A percentile compares a stretch with the other conserved stretches of the same genome.
Conservation (phyloP, 2,888 invertebrate genomes). For the Serripes groenlandicus region DNA sequence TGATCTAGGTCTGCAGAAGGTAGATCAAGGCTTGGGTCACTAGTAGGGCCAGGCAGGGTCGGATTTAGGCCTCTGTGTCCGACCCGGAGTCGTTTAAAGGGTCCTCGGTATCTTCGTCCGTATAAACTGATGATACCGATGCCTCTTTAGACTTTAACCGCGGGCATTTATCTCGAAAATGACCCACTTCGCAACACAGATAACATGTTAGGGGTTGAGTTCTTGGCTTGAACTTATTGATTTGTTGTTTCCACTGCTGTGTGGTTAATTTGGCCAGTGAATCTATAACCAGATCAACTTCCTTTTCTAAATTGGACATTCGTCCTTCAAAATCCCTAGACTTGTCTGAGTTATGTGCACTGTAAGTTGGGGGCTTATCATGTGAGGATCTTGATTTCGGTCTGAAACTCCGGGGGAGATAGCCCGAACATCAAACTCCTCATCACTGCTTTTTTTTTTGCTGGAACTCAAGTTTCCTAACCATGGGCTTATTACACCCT, state of each 20-base stretch:
- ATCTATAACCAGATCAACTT: neutral
- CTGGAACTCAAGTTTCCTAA: no score
- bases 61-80: neutral
- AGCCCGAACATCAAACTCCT: no score
- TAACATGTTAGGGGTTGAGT: neutral
- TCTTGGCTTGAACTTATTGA: neutral
- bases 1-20: neutral
- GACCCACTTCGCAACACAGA: neutral
- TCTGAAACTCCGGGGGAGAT: neutral
- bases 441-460: no score
- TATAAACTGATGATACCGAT: neutral
- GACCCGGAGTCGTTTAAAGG: conserved; percentile 19
- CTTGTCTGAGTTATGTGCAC: neutral
- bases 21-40: neutral
- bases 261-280: neutral
- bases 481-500: no score
- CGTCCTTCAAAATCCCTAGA: neutral
- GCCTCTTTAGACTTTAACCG: neutral
- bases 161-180: neutral
- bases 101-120: neutral
- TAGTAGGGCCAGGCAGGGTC: conserved; percentile 3
- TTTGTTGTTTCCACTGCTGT: neutral
- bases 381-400: neutral
- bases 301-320: neutral
- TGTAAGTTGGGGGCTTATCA: neutral